phyloP scores from a whole-genome alignment of 2,797 vertebrate species.

The Hoplostethus atlanticus region DNA sequence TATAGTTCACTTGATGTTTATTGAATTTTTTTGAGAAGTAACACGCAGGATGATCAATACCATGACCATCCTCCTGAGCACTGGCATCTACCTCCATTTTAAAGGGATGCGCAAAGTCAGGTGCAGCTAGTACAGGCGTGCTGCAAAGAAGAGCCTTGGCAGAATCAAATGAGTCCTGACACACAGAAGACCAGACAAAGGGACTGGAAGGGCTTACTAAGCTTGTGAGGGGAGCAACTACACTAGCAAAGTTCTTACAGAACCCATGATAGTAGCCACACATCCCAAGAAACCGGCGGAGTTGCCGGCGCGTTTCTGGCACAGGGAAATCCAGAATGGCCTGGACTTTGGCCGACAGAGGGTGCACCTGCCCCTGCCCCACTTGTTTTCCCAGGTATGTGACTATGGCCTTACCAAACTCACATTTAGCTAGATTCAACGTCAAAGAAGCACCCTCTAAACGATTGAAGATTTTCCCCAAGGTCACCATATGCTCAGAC shows the following conservation, averaged over 20 bases:
- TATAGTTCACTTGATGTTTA: too few relatives aligned
- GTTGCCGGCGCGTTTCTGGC: neutral
- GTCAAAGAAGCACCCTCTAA: too few relatives aligned
- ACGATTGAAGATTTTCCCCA: too few relatives aligned
- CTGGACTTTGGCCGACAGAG: too few relatives aligned
- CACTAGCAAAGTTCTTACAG: neutral
- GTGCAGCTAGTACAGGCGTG: neutral
- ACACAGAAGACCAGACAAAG: neutral
- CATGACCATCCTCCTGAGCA: neutral
- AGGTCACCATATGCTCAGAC: too few relatives aligned
- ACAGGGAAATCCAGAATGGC: neutral
- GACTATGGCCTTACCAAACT: too few relatives aligned
- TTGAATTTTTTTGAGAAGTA: too few relatives aligned
- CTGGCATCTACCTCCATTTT: constrained; percentile 7
- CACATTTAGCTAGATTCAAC: too few relatives aligned
- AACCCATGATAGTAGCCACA: neutral
- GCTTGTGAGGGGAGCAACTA: constrained; percentile 1
- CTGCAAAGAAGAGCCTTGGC: neutral
- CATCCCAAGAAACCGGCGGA: neutral
- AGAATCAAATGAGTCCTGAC: neutral
- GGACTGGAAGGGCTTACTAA: neutral
- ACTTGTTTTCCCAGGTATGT: too few relatives aligned
- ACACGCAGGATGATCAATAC: neutral
- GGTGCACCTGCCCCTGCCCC: too few relatives aligned
- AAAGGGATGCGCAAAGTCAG: neutral